phyloP scores from a whole-genome alignment of 2,113 vertebrate genomes.

The Proterorhinus semilunaris region DNA sequence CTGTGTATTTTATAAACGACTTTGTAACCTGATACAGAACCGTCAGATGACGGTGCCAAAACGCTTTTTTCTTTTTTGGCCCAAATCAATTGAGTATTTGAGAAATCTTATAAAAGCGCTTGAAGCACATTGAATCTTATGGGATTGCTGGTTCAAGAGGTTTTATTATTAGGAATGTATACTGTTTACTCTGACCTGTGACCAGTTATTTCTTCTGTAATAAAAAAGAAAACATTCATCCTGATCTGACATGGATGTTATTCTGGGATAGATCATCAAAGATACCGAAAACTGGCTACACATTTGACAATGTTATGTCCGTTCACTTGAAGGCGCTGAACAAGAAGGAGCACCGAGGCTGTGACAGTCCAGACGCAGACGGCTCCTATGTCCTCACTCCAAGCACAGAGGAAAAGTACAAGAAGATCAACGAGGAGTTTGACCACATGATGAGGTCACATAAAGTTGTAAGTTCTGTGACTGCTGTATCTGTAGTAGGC shows the following conservation, averaged over 20 bases:
- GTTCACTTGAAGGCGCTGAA: constrained; percentile 88
- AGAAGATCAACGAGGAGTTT: constrained; percentile 99
- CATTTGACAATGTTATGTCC: neutral
- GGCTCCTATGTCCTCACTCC: constrained; percentile 92
- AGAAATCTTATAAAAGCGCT: neutral
- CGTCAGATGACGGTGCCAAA: constrained; percentile 6
- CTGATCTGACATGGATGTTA: too few species aligned
- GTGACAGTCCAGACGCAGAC: constrained; percentile 93
- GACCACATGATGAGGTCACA: constrained; percentile 99
- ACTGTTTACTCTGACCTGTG: too few species aligned
- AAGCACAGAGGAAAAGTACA: constrained; percentile 97
- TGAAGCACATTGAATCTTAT: neutral
- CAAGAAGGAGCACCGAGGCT: constrained; percentile 98
- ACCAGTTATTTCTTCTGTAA: too few species aligned
- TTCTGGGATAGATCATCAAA: too few species aligned
- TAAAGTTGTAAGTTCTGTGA: constrained; percentile 83
- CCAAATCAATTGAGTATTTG: constrained; percentile 16
- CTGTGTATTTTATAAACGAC: constrained; percentile 8
- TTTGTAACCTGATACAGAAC: neutral
- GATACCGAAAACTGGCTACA: too few species aligned
- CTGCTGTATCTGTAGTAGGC: neutral
- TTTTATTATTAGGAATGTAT: neutral
- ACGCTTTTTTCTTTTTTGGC: neutral
- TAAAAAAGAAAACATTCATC: too few species aligned
- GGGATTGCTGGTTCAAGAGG: neutral